A percentile compares a stretch with the other conserved stretches of the same genome.
These are phyloP conservation scores for Lacerta agilis DNA, from an alignment of 2,797 vertebrate species.

Conservation along the genomic window DNA sequence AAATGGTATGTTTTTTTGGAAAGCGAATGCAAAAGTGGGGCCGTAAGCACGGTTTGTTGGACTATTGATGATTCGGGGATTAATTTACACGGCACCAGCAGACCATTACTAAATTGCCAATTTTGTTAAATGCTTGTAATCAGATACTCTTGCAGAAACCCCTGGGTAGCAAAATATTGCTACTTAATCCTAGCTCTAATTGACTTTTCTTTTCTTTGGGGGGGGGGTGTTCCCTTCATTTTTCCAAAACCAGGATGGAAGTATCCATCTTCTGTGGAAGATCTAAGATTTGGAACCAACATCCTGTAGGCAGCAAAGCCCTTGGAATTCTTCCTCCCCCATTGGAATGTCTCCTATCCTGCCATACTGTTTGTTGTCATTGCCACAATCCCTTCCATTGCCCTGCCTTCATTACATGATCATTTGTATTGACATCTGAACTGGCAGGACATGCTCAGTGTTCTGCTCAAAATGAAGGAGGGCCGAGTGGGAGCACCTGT, in stretches of 20 bases:
- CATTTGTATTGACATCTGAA: slow-evolving; percentile 44
- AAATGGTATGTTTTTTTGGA: slow-evolving; percentile 82
- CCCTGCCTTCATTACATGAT: not conserved
- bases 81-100: slow-evolving; percentile 26
- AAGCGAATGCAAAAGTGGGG: not conserved
- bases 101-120: not conserved
- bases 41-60: not conserved
- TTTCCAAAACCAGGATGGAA: slow-evolving; percentile 50
- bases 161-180: not conserved
- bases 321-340: not conserved
- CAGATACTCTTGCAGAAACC: not conserved
- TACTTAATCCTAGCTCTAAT: not conserved
- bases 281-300: slow-evolving; percentile 47
- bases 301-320: slow-evolving; percentile 4
- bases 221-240: slow-evolving; percentile 35
- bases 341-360: slow-evolving; percentile 24
- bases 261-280: slow-evolving; percentile 43
- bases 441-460: slow-evolving; percentile 28
- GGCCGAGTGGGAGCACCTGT: slow-evolving; percentile 66
- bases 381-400: not conserved
- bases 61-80: not conserved
- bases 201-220: slow-evolving; percentile 25
- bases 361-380: slow-evolving; percentile 40
- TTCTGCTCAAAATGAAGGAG: slow-evolving; percentile 41
- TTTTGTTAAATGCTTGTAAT: not conserved